Evolutionary conservation across 2,888 invertebrate species (phyloP).

Genomic region (Drosophila testacea): DNA sequence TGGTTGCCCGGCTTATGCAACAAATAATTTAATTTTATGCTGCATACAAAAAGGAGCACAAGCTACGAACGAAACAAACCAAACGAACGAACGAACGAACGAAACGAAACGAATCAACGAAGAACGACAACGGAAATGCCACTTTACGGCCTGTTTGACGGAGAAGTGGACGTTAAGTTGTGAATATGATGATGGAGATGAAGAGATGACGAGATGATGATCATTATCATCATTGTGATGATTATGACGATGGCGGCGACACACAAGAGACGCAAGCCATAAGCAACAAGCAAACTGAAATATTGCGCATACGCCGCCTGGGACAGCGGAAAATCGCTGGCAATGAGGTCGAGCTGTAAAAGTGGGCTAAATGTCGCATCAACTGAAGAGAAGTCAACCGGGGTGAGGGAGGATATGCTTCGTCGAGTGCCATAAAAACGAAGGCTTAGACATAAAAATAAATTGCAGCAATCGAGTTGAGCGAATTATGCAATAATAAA

Average conservation of each 20-base stretch:
- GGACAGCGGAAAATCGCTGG: constrained; percentile 51
- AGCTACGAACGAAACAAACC: constrained; percentile 37
- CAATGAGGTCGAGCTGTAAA: constrained; percentile 73
- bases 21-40: constrained; percentile 80
- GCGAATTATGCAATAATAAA: constrained; percentile 55
- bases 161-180: constrained; percentile 80
- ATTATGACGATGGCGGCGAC: constrained; percentile 25
- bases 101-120: constrained; percentile 18
- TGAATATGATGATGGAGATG: constrained; percentile 68
- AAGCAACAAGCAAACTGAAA: constrained; percentile 58
- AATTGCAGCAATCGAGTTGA: constrained; percentile 52
- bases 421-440: constrained; percentile 65
- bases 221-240: constrained; percentile 25
- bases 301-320: constrained; percentile 68
- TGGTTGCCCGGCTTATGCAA: constrained; percentile 70
- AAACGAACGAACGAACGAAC: constrained; percentile 32
- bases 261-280: constrained; percentile 43
- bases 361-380: constrained; percentile 73
- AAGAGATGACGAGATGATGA: constrained; percentile 35
- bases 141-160: constrained; percentile 80
- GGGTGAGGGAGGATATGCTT: constrained; percentile 15
- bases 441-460: constrained; percentile 71
- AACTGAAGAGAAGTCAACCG: constrained; percentile 40
- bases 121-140: constrained; percentile 75
- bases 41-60: constrained; percentile 66